Evolutionary conservation across 1,140 invertebrate species (phyloP).

Genomic region (Cydia splendana): DNA sequence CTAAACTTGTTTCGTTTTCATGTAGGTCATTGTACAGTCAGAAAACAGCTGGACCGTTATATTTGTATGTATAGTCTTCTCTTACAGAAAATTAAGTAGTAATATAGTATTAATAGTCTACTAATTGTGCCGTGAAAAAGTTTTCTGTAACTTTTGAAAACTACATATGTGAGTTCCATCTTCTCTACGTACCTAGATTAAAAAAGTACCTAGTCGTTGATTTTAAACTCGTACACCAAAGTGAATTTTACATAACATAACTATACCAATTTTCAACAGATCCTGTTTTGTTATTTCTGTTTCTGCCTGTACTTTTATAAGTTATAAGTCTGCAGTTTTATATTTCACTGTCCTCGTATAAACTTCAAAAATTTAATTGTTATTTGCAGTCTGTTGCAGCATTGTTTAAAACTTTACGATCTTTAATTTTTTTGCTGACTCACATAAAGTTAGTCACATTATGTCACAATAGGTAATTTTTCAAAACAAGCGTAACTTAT

Average conservation of each 20-base stretch:
- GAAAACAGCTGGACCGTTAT: too few species aligned
- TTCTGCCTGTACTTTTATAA: neutral
- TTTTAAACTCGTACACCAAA: too few species aligned
- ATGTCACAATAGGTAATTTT: neutral
- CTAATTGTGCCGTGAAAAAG: too few species aligned
- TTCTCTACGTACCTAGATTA: too few species aligned
- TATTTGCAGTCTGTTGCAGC: neutral
- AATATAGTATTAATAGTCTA: too few species aligned
- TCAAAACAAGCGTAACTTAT: neutral
- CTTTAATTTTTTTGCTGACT: neutral
- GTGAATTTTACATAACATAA: too few species aligned
- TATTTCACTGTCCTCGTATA: neutral
- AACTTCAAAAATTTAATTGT: slow-evolving; percentile 19
- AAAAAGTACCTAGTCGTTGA: too few species aligned
- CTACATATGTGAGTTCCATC: too few species aligned
- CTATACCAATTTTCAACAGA: neutral
- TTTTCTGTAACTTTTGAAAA: too few species aligned
- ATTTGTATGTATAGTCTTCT: too few species aligned
- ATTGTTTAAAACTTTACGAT: neutral
- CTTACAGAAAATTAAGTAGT: too few species aligned
- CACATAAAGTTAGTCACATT: too few species aligned
- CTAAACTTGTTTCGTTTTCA: neutral
- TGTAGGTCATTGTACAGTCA: neutral
- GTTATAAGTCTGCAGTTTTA: neutral
- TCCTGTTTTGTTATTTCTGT: neutral